Percentiles rank a stretch among this genome's conserved stretches.
These are phyloP conservation scores for Brotula barbata DNA, from an alignment of 2,797 vertebrate genomes.

Conservation along the genomic window DNA sequence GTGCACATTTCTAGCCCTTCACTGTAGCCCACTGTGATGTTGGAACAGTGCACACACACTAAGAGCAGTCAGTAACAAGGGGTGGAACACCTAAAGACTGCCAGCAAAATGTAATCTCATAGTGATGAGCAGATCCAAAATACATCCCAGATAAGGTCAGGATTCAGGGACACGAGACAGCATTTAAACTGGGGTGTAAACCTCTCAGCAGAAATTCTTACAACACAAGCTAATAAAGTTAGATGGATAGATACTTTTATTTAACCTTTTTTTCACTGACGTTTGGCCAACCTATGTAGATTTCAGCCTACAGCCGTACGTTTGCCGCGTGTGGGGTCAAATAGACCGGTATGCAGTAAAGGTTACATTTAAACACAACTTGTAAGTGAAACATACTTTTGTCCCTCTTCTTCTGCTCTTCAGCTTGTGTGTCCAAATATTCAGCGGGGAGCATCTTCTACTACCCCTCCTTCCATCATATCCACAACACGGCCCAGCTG, in stretches of 20 bases:
- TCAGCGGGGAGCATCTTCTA: slow-evolving; percentile 95
- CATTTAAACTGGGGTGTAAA: neutral
- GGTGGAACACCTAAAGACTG: too few relatives aligned
- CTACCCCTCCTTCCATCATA: slow-evolving; percentile 91
- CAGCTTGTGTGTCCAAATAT: slow-evolving; percentile 94
- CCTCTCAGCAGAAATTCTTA: neutral
- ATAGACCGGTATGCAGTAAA: neutral
- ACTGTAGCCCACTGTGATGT: too few relatives aligned
- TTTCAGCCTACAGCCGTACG: too few relatives aligned
- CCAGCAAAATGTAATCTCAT: too few relatives aligned
- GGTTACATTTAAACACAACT: neutral
- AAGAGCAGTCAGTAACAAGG: too few relatives aligned
- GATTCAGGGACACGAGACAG: neutral
- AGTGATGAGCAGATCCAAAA: too few relatives aligned
- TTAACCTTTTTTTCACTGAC: too few relatives aligned
- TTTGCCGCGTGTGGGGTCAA: neutral
- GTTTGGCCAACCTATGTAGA: neutral
- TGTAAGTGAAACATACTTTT: neutral
- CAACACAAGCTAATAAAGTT: too few relatives aligned
- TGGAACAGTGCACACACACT: too few relatives aligned
- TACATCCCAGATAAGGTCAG: neutral
- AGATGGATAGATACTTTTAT: neutral
- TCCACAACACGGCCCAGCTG: slow-evolving; percentile 86
- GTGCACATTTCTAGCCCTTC: too few relatives aligned
- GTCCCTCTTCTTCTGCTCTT: neutral